These are phyloP conservation scores for Drosophila kokeensis DNA, from an alignment of 2,888 invertebrate genomes.

Conservation along the genomic window DNA sequence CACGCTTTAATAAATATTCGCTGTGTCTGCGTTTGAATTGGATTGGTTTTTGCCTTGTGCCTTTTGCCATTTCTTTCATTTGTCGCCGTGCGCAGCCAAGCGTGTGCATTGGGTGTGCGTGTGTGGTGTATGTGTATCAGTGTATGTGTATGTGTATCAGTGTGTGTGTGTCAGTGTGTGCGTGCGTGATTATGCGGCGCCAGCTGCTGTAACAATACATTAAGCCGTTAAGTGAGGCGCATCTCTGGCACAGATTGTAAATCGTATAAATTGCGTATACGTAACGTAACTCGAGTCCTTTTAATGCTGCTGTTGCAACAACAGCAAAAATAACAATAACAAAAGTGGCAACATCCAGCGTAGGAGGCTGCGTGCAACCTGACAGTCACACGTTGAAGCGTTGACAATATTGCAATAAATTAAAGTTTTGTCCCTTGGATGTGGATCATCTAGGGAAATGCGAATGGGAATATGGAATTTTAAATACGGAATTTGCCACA, in stretches of 20 bases:
- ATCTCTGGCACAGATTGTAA: slow-evolving; percentile 64
- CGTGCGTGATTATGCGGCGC: slow-evolving; percentile 57
- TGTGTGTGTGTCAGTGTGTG: slow-evolving; percentile 1
- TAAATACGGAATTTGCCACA: slow-evolving; percentile 12
- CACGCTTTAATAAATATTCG: slow-evolving; percentile 47
- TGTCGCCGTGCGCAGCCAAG: slow-evolving; percentile 32
- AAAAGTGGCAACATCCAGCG: slow-evolving; percentile 11
- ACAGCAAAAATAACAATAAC: slow-evolving; percentile 14
- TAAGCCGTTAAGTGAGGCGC: slow-evolving; percentile 77
- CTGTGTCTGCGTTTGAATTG: slow-evolving; percentile 38
- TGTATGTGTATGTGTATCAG: slow-evolving; percentile 18
- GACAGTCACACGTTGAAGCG: slow-evolving; percentile 43
- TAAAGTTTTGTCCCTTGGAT: slow-evolving; percentile 63
- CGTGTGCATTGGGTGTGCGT: slow-evolving; percentile 25
- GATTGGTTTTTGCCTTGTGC: slow-evolving; percentile 58
- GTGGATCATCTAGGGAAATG: slow-evolving; percentile 30
- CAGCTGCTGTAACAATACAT: slow-evolving; percentile 77
- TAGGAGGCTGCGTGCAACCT: slow-evolving; percentile 3
- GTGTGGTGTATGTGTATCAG: slow-evolving; percentile 17
- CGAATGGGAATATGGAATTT: slow-evolving; percentile 20
- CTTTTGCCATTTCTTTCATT: slow-evolving; percentile 54
- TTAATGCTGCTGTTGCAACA: slow-evolving; percentile 28
- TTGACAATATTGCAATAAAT: slow-evolving; percentile 76
- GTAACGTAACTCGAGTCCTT: slow-evolving; percentile 32
- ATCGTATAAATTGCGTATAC: slow-evolving; percentile 67